These are phyloP conservation scores for Ernsta delagoae DNA, from an alignment of 2,888 invertebrate genomes.

Conservation along the genomic window DNA sequence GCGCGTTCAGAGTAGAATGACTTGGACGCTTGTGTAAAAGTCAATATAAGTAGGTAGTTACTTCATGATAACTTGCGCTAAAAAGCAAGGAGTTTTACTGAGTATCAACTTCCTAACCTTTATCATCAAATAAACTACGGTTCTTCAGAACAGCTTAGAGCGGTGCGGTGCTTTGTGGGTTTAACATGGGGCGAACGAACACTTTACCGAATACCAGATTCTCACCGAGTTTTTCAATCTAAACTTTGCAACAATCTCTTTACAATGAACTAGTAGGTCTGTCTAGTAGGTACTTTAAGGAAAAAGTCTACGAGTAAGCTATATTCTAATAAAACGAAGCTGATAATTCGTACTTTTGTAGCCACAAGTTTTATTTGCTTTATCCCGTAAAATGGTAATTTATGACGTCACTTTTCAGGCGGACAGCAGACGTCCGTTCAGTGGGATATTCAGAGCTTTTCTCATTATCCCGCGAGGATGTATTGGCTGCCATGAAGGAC, in stretches of 20 bases:
- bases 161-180: neutral
- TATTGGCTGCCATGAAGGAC: conserved; percentile 97
- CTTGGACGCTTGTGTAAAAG: too few species aligned
- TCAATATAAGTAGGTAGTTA: too few species aligned
- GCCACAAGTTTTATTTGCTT: too few species aligned
- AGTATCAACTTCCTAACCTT: too few species aligned
- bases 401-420: conserved; percentile 78
- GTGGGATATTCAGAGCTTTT: conserved; percentile 98
- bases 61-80: too few species aligned
- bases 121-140: too few species aligned
- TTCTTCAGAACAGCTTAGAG: neutral
- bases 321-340: neutral
- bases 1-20: too few species aligned
- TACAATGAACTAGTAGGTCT: neutral
- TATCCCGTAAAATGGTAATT: neutral
- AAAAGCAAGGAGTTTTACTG: too few species aligned
- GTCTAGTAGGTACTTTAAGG: too few species aligned
- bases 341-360: too few species aligned
- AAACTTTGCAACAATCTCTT: neutral
- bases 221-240: neutral
- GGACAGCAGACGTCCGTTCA: conserved; percentile 97
- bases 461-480: conserved; percentile 96
- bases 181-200: neutral
- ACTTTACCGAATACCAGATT: neutral
- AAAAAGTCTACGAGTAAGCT: neutral